These are phyloP conservation scores for Propithecus deckenii DNA, from an alignment of 2,797 vertebrate genomes.

Conservation along the genomic window DNA sequence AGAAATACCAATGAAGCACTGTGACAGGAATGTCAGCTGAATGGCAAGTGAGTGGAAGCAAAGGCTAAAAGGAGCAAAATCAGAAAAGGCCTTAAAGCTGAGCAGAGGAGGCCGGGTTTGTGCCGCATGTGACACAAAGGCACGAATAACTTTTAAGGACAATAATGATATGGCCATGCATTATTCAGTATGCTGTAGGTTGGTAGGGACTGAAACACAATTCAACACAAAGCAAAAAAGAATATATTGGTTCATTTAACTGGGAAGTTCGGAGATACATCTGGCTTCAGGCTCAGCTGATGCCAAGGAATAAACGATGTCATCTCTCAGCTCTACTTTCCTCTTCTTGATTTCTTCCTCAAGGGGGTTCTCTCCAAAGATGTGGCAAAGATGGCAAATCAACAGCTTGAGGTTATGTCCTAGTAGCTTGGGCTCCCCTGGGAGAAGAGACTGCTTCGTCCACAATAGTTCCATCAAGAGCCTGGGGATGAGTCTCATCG, in stretches of 20 bases:
- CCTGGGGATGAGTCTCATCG: neutral
- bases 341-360: slow-evolving; percentile 14
- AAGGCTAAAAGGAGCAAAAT: neutral
- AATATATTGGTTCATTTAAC: neutral
- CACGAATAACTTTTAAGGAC: neutral
- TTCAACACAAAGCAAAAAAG: neutral
- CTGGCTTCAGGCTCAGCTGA: neutral
- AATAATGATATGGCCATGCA: neutral
- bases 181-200: neutral
- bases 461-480: neutral
- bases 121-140: neutral
- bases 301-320: neutral
- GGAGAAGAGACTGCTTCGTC: neutral
- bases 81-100: neutral
- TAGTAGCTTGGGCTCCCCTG: neutral
- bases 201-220: neutral
- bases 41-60: neutral
- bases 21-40: neutral
- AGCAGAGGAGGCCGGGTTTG: neutral
- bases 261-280: neutral
- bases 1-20: neutral
- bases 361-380: neutral
- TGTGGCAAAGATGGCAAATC: neutral
- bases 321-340: neutral
- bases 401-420: neutral